Conservation (phyloP, 1,140 invertebrate genomes). For the Aphelenchoides fujianensis region DNA sequence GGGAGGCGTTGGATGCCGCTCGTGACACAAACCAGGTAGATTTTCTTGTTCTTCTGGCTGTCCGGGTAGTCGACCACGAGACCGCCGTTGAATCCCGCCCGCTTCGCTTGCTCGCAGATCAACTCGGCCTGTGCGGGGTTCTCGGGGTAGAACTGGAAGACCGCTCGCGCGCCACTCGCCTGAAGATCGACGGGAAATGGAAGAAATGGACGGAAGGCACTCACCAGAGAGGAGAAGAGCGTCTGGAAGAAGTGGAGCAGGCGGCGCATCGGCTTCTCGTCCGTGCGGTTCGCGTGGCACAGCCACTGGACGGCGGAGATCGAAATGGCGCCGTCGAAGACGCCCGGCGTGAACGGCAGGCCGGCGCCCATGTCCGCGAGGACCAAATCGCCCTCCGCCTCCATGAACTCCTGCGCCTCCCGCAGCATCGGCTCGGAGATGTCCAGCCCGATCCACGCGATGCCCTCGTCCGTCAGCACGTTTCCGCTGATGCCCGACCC, state of each 20-base stretch:
- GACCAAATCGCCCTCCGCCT: constrained; percentile 79
- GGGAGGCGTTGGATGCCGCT: constrained; percentile 49
- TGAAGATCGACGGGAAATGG: constrained; percentile 19
- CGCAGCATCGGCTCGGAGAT: constrained; percentile 71
- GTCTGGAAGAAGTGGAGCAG: constrained; percentile 85
- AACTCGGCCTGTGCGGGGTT: constrained; percentile 83
- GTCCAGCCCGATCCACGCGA: constrained; percentile 91
- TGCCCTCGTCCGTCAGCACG: constrained; percentile 83
- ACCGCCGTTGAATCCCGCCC: constrained; percentile 87
- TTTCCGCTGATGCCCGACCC: constrained; percentile 93
- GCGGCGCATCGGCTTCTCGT: constrained; percentile 83
- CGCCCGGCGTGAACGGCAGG: constrained; percentile 85
- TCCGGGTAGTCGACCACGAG: constrained; percentile 92
- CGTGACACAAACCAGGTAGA: constrained; percentile 54
- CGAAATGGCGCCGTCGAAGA: constrained; percentile 87
- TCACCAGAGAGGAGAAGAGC: constrained; percentile 80
- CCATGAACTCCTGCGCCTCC: constrained; percentile 84
- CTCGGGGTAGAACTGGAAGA: constrained; percentile 98
- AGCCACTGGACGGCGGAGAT: constrained; percentile 89
- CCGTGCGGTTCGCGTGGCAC: constrained; percentile 90
- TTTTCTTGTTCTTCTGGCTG: constrained; percentile 85
- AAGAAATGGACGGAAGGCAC: constrained; percentile 46
- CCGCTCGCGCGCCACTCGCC: constrained; percentile 76
- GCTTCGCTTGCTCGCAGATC: constrained; percentile 87
- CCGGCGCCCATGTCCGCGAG: constrained; percentile 90